phyloP scores from a whole-genome alignment of 2,888 invertebrate species.

The Fabriciana adippe region DNA sequence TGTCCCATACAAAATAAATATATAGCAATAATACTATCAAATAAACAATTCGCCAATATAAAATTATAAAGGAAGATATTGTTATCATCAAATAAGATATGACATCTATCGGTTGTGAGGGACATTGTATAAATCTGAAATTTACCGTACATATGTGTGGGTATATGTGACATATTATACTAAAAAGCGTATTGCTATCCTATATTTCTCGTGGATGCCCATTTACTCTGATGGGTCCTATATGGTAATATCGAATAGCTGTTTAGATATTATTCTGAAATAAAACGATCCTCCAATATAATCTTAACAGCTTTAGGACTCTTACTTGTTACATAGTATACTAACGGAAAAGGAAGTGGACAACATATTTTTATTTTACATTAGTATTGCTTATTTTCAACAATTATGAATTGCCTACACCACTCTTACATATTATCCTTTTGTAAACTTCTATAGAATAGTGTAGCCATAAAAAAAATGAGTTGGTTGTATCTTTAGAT shows the following conservation, averaged over 20 bases:
- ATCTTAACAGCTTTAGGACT: too few relatives aligned
- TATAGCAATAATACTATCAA: background rate
- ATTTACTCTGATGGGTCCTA: slow-evolving; percentile 1
- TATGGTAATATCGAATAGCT: slow-evolving; percentile 9
- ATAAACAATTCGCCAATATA: background rate
- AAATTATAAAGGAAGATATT: background rate
- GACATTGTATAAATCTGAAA: slow-evolving; percentile 21
- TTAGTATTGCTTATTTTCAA: too few relatives aligned
- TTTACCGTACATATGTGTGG: background rate
- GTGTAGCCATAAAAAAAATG: too few relatives aligned
- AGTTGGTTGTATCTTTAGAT: too few relatives aligned
- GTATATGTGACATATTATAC: background rate
- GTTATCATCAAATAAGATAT: slow-evolving; percentile 3
- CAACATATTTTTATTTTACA: too few relatives aligned
- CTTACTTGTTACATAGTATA: too few relatives aligned
- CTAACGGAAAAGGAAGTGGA: too few relatives aligned
- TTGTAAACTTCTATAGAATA: too few relatives aligned
- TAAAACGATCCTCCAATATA: background rate
- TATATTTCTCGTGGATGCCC: background rate
- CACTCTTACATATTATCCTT: too few relatives aligned
- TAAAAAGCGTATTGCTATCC: background rate
- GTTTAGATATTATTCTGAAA: slow-evolving; percentile 1
- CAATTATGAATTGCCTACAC: too few relatives aligned
- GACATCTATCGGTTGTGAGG: background rate
- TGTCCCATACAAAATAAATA: too few relatives aligned